Evolutionary conservation across 1,140 invertebrate genomes (phyloP).

Genomic region (Zaprionus lachaisei): DNA sequence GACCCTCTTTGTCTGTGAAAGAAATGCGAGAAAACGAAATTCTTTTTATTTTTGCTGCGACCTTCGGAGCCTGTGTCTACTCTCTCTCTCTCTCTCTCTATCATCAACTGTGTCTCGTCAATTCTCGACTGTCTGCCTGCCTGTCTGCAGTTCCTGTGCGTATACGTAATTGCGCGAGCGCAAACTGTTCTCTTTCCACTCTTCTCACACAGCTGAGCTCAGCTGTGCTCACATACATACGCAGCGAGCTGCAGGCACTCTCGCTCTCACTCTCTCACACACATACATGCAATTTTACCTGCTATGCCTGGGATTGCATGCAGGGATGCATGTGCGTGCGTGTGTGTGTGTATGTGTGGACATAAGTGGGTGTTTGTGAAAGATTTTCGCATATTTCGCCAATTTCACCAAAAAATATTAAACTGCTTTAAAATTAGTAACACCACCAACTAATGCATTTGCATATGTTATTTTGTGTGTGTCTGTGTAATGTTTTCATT

Average conservation of each 20-base stretch:
- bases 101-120: no score
- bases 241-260: background rate
- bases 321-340: background rate
- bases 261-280: background rate
- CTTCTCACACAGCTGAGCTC: constrained; percentile 8
- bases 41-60: constrained; percentile 33
- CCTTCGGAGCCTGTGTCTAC: constrained; percentile 22
- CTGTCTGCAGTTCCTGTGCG: background rate
- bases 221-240: constrained; percentile 10
- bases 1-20: constrained; percentile 43
- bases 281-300: constrained; percentile 13
- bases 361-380: background rate
- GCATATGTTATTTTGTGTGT: background rate
- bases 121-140: no score
- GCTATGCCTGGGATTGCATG: constrained; percentile 35
- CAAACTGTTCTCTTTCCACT: constrained; percentile 3
- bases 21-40: constrained; percentile 10
- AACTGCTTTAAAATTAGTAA: constrained; percentile 15
- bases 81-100: background rate
- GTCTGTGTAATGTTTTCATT: constrained; percentile 8
- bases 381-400: constrained; percentile 10
- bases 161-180: background rate
- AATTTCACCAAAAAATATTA: constrained; percentile 8
- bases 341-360: background rate
- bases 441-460: background rate